Base-by-base conservation (phyloP, 2,888 invertebrate genomes). In the Drosophila kambysellisi region DNA sequence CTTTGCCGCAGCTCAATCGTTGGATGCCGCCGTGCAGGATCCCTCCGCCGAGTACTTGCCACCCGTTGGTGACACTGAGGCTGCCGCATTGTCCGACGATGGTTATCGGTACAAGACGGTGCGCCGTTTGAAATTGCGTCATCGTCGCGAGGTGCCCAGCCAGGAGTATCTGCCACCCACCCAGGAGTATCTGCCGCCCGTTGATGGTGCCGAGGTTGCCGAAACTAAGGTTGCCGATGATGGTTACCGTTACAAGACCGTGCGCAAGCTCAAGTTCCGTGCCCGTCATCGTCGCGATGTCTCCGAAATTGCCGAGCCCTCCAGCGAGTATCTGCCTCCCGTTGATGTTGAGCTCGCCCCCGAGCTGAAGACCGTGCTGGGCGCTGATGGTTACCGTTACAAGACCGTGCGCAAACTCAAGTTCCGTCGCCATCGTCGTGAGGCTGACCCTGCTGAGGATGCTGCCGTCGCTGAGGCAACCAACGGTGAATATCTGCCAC, bases 161-260 rank as follows among this genome's bases (percentile, higher is more conserved):
- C 85, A 88, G 58, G 93, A 92, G 48, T 92, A 92, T 65, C 67
- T 92, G 74, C 92, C 92, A 57, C 92, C 91, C 51, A 88, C 64
- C 6, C 76, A 77, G 53, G 92, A 92, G 53, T 92, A 92, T 37
- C 74, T 92, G 74, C 90, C 92, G 5, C 92, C 93, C 7, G 73
- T 73, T 32, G 87, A 78, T 15, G 83, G 68, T 41, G 80, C 46
- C 37, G 73, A 86, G 17, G 76, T 80, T 15, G 85, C 61, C 17
- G 91, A 88, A 12, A 91, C 91, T 4, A 90, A 88, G 60, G 79
- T 91, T 6, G 92, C 89, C 39, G 91, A 92, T 60, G 91, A 92
- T 72, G 92, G 92, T 43, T 92, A 92, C 67, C 92, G 89, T 20
- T 92, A 92, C 72, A 91, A 92, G 77, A 92, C 92, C n/a, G 87